These are phyloP conservation scores for Apaloderma vittatum DNA, from an alignment of 2,113 vertebrate species.

Conservation along the genomic window DNA sequence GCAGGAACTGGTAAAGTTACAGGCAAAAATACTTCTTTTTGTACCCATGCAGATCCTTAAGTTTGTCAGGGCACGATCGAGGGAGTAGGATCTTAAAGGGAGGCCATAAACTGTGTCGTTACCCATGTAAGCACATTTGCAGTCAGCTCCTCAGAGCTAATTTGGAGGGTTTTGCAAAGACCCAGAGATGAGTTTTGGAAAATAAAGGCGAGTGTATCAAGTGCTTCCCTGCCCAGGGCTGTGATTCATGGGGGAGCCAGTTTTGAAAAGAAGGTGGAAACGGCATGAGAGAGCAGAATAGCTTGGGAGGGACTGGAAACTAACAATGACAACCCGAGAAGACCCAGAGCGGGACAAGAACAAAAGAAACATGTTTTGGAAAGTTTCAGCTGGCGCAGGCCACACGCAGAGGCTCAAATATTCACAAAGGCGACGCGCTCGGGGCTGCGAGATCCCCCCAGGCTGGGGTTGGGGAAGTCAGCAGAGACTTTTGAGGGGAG, in stretches of 20 bases:
- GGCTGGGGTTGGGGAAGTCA: not conserved
- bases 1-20: not conserved
- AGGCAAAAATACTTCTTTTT: not conserved
- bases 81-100: not conserved
- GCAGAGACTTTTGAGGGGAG: not conserved
- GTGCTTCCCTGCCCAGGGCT: not conserved
- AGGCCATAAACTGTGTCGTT: not conserved
- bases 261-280: not conserved
- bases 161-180: not conserved
- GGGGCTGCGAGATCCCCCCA: not conserved
- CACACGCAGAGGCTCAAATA: rapidly evolving
- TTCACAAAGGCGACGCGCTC: not conserved
- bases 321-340: not conserved
- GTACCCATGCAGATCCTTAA: not conserved
- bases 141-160: not conserved
- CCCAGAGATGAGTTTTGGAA: not conserved
- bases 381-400: not conserved
- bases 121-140: not conserved
- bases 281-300: not conserved
- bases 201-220: rapidly evolving
- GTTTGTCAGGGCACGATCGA: not conserved
- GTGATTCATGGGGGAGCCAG: not conserved
- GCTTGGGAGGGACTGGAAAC: not conserved
- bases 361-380: not conserved
- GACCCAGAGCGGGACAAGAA: not conserved